A percentile compares a stretch with the other conserved stretches of the same genome.
phyloP scores from a whole-genome alignment of 2,797 vertebrate genomes.

The Epinephelus coioides region DNA sequence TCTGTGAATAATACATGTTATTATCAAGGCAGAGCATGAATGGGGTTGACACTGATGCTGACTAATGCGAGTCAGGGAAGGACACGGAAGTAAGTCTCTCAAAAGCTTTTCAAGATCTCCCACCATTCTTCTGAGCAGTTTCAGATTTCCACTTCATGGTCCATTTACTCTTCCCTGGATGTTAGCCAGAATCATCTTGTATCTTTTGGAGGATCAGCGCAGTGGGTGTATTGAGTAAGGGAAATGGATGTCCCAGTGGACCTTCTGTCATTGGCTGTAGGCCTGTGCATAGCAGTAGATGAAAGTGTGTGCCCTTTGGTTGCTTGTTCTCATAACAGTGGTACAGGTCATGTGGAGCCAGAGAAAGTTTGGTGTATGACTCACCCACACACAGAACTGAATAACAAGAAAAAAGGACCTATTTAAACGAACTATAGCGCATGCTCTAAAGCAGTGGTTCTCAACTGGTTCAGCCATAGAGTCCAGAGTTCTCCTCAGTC shows the following conservation, averaged over 20 bases:
- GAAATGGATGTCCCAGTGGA: slow-evolving; percentile 29
- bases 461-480: no score
- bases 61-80: slow-evolving; percentile 47
- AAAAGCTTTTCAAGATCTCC: slow-evolving; percentile 34
- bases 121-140: slow-evolving; percentile 37
- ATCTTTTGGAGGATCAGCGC: slow-evolving; percentile 32
- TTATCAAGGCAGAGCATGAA: slow-evolving; percentile 46
- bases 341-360: slow-evolving; percentile 23
- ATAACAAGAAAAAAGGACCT: not conserved
- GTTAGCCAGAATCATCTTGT: slow-evolving; percentile 42
- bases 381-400: not conserved
- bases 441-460: no score
- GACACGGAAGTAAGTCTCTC: slow-evolving; percentile 31
- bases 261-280: slow-evolving; percentile 21
- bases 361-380: slow-evolving; percentile 8
- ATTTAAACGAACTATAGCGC: no score
- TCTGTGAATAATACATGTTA: slow-evolving; percentile 68
- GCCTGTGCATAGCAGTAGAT: slow-evolving; percentile 7
- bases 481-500: no score
- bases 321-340: slow-evolving; percentile 21
- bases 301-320: slow-evolving; percentile 21
- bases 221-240: slow-evolving; percentile 6
- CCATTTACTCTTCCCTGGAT: slow-evolving; percentile 49
- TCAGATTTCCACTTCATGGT: slow-evolving; percentile 55
- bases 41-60: slow-evolving; percentile 54